A percentile compares a stretch with the other conserved stretches of the same genome.
Conservation (phyloP, 2,888 invertebrate species). For the Margaritifera margaritifera region DNA sequence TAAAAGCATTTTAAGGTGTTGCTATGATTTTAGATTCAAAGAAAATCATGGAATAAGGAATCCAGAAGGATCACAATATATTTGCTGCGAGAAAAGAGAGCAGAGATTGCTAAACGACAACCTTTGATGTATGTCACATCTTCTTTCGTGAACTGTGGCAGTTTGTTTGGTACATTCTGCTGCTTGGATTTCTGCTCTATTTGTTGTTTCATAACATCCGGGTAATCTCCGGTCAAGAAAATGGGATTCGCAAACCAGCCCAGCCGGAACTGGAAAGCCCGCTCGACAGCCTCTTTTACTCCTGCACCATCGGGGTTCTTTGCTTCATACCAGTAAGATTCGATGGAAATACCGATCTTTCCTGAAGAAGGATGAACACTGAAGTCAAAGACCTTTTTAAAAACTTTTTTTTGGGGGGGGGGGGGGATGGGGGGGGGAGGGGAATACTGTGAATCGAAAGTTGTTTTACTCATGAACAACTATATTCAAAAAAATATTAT, state of each 20-base stretch:
- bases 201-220: conserved; percentile 41
- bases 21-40: no score
- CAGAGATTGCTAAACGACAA: conserved; percentile 5
- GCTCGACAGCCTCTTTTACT: conserved; percentile 39
- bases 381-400: not conserved
- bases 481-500: no score
- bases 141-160: conserved; percentile 31
- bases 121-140: conserved; percentile 27
- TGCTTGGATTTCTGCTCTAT: conserved; percentile 20
- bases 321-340: conserved; percentile 37
- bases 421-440: not conserved
- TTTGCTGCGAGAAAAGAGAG: not conserved
- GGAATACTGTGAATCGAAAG: no score
- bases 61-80: no score
- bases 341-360: conserved; percentile 45
- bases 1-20: no score
- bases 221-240: conserved; percentile 74
- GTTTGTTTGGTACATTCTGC: conserved; percentile 23
- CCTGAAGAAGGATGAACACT: conserved; percentile 29
- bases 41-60: no score
- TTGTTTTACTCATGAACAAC: no score
- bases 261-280: conserved; percentile 43
- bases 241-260: conserved; percentile 66
- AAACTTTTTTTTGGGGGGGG: not conserved
- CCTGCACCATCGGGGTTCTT: conserved; percentile 16